A percentile compares a stretch with the other conserved stretches of the same genome.
Evolutionary conservation across 2,797 vertebrate genomes (phyloP).

Genomic region (Graptemys geographica): DNA sequence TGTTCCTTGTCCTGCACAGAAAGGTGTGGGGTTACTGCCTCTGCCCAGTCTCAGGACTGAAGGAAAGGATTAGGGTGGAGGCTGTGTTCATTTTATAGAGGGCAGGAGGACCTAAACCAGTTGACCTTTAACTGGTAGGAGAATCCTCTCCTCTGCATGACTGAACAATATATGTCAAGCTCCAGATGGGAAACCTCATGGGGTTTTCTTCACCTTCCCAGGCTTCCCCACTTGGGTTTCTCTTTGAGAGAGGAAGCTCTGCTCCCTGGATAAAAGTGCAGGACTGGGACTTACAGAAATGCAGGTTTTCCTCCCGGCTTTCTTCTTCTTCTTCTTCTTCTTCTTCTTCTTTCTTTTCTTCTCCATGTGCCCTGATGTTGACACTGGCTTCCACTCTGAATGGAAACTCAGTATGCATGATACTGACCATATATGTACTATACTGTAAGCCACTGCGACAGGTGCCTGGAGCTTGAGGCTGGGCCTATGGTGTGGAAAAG

Average conservation of each 20-base stretch:
- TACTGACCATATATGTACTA: accelerated
- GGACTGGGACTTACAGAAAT: not conserved
- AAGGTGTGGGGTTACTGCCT: not conserved
- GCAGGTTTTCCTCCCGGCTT: not conserved
- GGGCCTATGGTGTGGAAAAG: not conserved
- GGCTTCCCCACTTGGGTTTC: not conserved
- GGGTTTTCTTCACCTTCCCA: not conserved
- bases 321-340: no score
- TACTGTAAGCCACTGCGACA: not conserved
- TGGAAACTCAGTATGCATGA: not conserved
- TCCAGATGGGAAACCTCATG: not conserved
- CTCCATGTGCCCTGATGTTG: not conserved
- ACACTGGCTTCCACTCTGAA: not conserved
- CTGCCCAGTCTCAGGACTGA: not conserved
- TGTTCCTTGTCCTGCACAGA: not conserved
- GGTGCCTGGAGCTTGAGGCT: not conserved
- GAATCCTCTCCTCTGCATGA: not conserved
- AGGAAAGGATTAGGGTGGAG: not conserved
- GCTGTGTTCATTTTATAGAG: not conserved
- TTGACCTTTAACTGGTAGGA: not conserved
- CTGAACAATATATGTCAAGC: not conserved
- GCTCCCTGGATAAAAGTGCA: not conserved
- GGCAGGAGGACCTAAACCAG: not conserved
- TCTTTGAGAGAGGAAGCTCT: not conserved
- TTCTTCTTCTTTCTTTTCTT: not conserved